phyloP scores from a whole-genome alignment of 2,888 invertebrate genomes.

The Apotomis betuletana region DNA sequence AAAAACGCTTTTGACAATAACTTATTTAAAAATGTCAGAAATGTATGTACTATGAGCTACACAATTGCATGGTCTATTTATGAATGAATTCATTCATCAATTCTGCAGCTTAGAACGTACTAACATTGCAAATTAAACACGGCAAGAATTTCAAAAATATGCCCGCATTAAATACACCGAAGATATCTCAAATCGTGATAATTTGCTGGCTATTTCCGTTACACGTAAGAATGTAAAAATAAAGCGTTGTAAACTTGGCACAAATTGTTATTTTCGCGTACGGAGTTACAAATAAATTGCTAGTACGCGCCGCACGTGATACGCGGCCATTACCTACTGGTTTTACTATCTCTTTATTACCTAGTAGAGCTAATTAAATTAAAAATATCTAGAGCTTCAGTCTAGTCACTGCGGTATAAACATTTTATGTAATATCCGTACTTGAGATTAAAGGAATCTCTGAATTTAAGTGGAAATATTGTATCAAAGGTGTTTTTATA shows the following conservation, averaged over 20 bases:
- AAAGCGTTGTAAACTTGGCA: constrained; percentile 41
- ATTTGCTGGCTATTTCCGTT: constrained; percentile 37
- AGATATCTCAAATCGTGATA: constrained; percentile 25
- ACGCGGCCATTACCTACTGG: constrained; percentile 20
- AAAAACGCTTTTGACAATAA: too few species aligned
- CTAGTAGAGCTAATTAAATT: constrained; percentile 27
- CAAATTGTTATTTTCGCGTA: constrained; percentile 38
- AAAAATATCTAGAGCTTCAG: constrained; percentile 12
- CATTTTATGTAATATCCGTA: background rate
- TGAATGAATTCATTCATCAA: too few species aligned
- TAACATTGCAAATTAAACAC: background rate
- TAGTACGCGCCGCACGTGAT: constrained; percentile 38
- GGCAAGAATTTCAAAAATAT: background rate
- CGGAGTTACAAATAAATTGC: constrained; percentile 38
- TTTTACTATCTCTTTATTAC: constrained; percentile 30
- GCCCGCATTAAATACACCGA: background rate
- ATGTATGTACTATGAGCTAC: too few species aligned
- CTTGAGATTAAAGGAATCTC: background rate
- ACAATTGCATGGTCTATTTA: too few species aligned
- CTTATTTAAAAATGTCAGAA: too few species aligned
- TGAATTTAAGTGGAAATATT: background rate
- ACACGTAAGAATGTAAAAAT: constrained; percentile 39
- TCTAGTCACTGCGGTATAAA: background rate
- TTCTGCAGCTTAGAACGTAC: background rate
- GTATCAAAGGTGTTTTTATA: background rate